Evolutionary conservation across 2,888 invertebrate species (phyloP), one percentile per base, ranked within the genome.

Genomic region (Nymphalis urticae): DNA sequence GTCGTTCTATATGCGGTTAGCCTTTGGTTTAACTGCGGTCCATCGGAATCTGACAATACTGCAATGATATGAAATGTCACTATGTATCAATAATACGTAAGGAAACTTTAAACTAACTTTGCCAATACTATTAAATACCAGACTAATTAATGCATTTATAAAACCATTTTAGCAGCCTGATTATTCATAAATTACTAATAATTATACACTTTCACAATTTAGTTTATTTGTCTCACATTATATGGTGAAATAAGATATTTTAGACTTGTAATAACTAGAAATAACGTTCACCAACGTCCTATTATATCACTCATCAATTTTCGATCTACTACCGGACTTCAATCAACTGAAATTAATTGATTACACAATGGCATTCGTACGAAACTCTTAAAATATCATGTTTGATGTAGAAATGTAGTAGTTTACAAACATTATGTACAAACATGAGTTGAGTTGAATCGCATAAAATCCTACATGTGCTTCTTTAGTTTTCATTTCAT

Each of bases 401-500:
- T 58, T 62, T 65, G 36, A 50, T 62, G 58, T 63, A 62, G 50
- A 66, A 66, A 36, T 51, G 54, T 50, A 42, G 10, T 53, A 61
- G 63, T 61, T 54, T 70, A 64, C 48, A 65, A 66, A 69, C 69
- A 69, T 48, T 48, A 66, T 17, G 48, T 48, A 59, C 60, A 54
- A 68, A 68, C 68, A 61, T 47, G 60, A 51, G 36, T 72, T 61
- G 50, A 42, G 63, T 64, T 58, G 48, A 62, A 21, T 16, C 56
- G 48, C 58, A 58, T 42, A 42, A 58, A 69, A 64, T 66, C n/a
- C 48, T 73, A 75, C 74, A 73, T 78, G 42, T 19, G 27, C 58
- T 58, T 56, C 47, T 64, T 79, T 79, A 81, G 76, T 80, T 82
- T 80, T 82, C 75, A 79, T 78, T 77, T 79, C 83, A 84, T 84